A percentile compares a stretch with the other conserved stretches of the same genome.
Evolutionary conservation across 2,113 vertebrate genomes (phyloP).

Genomic region (Ivindomyrus marchei): DNA sequence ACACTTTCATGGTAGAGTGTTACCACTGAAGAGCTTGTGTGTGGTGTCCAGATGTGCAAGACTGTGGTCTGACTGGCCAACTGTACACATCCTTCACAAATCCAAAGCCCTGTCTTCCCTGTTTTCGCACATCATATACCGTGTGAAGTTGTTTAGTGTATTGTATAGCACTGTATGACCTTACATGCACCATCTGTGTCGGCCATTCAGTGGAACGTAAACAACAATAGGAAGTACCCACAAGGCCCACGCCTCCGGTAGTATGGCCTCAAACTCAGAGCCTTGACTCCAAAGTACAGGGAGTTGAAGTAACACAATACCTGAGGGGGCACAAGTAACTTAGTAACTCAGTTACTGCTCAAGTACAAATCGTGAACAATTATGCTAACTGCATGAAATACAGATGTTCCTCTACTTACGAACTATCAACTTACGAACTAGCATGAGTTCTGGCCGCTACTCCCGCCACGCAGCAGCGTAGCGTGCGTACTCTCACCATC

Average conservation of each 20-base stretch:
- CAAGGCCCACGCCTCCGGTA: neutral
- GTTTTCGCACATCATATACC: neutral
- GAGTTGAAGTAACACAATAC: neutral
- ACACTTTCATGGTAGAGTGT: neutral
- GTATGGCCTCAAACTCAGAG: neutral
- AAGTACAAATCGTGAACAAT: neutral
- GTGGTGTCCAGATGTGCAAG: neutral
- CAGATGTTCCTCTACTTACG: too few relatives aligned
- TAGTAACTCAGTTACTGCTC: neutral
- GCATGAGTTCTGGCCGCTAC: too few relatives aligned
- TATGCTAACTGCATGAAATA: neutral
- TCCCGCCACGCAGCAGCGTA: too few relatives aligned
- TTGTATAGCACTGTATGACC: neutral
- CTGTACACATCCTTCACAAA: neutral
- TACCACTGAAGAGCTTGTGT: neutral
- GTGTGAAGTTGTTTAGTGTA: neutral
- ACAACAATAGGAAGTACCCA: neutral
- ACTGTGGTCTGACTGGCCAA: neutral
- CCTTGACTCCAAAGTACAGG: neutral
- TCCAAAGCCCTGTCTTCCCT: neutral
- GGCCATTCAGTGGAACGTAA: neutral
- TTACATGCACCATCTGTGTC: neutral
- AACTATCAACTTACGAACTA: too few relatives aligned
- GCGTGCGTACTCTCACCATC: too few relatives aligned
- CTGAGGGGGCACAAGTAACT: neutral